Evolutionary conservation across 2,113 vertebrate genomes (phyloP), one percentile per base, ranked within the genome.

Genomic region (Passer domesticus): DNA sequence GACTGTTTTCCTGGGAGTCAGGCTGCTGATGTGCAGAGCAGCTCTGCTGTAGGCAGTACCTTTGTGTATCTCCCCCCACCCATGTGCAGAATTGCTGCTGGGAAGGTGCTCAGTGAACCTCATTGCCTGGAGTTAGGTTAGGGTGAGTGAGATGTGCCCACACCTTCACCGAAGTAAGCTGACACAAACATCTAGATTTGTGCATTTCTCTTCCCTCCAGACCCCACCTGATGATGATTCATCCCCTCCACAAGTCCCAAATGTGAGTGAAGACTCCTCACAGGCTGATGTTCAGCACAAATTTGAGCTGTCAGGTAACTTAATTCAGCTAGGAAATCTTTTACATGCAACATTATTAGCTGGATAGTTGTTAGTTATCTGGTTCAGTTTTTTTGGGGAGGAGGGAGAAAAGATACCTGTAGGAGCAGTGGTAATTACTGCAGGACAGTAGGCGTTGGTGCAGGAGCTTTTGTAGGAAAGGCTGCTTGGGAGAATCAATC

Each of bases 281-380:
- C 98, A 98, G 89, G 93, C 97, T 96, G 98, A 98, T 90, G 96
- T 97, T 90, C 98, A 98, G 82, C 98, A 98, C 97, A 98, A 98
- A 96, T 98, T 98, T 96, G 98, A 98, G 97, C 97, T 98, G 91
- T 97, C 98, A 97, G 98, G 98, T 98, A 98, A 98, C 94, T 93
- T 96, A 95, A 93, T 82, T 93, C 89, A 96, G 80, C 94, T 93
- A 93, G 76, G 87, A 97, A 90, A 94, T 96, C 76, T 95, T 86
- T 96, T 96, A 86, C 90, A 83, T 95, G 30, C 81, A 87, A 94
- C 94, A 96, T 97, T 96, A 39, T 94, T 95, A 96, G 96, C 77
- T 95, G 97, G 83, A 96, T 92, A 93, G 96, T 44, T 94, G 92
- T 93, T 90, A 92, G 89, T 96, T 88, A 87, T 93, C 94, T 97